phyloP scores from a whole-genome alignment of 1,140 invertebrate species.

The Diprion similis region DNA sequence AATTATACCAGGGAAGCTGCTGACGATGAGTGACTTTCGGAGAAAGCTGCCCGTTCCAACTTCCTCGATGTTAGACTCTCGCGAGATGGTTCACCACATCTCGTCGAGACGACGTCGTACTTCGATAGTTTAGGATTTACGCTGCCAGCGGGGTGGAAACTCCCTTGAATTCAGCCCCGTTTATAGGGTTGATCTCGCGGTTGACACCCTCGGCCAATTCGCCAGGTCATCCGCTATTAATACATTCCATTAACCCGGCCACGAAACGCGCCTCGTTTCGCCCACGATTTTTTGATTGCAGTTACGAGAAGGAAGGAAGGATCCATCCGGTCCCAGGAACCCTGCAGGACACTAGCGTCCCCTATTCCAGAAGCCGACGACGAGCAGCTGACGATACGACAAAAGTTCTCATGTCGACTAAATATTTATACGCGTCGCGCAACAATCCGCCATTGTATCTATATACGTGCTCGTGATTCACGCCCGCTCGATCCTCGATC shows the following conservation, averaged over 20 bases:
- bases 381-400: constrained; percentile 51
- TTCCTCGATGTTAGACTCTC: not conserved
- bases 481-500: no score
- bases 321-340: no score
- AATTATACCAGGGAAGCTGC: not conserved
- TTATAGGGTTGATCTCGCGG: not conserved
- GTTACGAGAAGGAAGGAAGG: no score
- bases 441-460: no score
- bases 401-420: constrained; percentile 46
- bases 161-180: not conserved
- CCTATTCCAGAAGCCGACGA: not conserved
- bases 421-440: constrained; percentile 27
- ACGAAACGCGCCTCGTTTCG: constrained; percentile 42
- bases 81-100: no score
- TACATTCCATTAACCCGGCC: constrained; percentile 51
- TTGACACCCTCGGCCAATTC: not conserved
- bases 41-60: not conserved
- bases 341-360: not conserved
- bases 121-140: not conserved
- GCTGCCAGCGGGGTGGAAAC: not conserved
- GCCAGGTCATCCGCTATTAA: constrained; percentile 47
- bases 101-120: no score
- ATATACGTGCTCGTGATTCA: constrained; percentile 13
- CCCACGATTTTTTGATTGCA: constrained; percentile 34
- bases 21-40: no score